Conservation (phyloP, 2,888 invertebrate species). For the Drosophila demipolita region DNA sequence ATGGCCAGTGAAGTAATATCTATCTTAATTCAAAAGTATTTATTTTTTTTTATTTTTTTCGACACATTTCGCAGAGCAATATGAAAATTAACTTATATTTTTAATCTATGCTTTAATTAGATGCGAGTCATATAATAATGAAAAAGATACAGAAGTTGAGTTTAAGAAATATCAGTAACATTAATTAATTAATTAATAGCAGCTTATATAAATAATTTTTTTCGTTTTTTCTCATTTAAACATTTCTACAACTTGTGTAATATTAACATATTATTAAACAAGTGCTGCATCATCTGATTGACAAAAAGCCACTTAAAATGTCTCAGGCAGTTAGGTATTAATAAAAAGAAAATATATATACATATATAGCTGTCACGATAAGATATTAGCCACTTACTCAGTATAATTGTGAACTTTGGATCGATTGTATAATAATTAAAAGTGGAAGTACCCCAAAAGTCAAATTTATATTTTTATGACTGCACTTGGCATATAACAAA, state of each 20-base stretch:
- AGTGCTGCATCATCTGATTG: slow-evolving; percentile 9
- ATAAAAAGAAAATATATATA: slow-evolving; percentile 4
- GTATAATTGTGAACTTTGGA: slow-evolving; percentile 37
- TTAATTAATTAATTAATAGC: background rate
- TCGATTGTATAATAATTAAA: background rate
- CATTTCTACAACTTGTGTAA: slow-evolving; percentile 1
- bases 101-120: background rate
- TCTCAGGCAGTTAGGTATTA: slow-evolving; percentile 25
- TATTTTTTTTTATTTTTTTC: background rate
- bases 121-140: background rate
- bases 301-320: background rate
- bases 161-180: background rate
- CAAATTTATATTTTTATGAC: slow-evolving; percentile 16
- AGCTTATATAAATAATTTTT: background rate
- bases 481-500: slow-evolving; percentile 23
- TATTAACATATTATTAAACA: background rate
- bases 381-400: slow-evolving; percentile 39
- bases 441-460: slow-evolving; percentile 2
- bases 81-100: background rate
- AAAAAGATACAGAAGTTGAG: background rate
- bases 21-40: background rate
- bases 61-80: too few species aligned
- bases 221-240: background rate
- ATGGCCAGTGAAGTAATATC: background rate
- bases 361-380: slow-evolving; percentile 25